Conservation (phyloP, 2,888 invertebrate genomes). For the Andrena marginata region DNA sequence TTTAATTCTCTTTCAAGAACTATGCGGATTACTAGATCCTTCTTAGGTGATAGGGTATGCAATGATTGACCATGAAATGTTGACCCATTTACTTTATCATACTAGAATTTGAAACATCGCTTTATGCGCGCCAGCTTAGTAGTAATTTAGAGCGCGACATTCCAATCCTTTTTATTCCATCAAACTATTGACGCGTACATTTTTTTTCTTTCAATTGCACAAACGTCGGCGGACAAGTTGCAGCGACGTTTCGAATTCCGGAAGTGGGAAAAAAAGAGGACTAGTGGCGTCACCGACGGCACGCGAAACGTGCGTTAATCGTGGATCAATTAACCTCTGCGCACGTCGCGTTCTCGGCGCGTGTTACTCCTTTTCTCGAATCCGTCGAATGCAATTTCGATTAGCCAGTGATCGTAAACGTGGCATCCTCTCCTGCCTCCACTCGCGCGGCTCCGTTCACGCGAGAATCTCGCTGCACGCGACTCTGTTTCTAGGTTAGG, state of each 20-base stretch:
- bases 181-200: background rate
- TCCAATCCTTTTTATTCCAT: background rate
- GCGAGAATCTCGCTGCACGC: background rate
- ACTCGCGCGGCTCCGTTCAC: background rate
- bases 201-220: background rate
- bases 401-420: background rate
- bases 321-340: constrained; percentile 63
- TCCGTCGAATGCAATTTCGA: background rate
- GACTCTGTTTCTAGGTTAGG: constrained; percentile 61
- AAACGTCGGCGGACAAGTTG: background rate
- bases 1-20: too few relatives aligned
- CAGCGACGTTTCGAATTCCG: constrained; percentile 49
- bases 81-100: too few relatives aligned
- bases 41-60: too few relatives aligned
- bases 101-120: too few relatives aligned
- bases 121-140: too few relatives aligned
- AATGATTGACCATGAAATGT: too few relatives aligned
- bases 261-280: constrained; percentile 46
- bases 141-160: too few relatives aligned
- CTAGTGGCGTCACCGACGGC: constrained; percentile 26
- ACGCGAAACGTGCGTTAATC: background rate
- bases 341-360: constrained; percentile 13
- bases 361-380: background rate
- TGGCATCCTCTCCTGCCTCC: background rate
- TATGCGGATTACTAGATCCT: too few relatives aligned